Evolutionary conservation across 2,113 vertebrate species (phyloP), one percentile per base, ranked within the genome.

Genomic region (Setophaga kirtlandii): DNA sequence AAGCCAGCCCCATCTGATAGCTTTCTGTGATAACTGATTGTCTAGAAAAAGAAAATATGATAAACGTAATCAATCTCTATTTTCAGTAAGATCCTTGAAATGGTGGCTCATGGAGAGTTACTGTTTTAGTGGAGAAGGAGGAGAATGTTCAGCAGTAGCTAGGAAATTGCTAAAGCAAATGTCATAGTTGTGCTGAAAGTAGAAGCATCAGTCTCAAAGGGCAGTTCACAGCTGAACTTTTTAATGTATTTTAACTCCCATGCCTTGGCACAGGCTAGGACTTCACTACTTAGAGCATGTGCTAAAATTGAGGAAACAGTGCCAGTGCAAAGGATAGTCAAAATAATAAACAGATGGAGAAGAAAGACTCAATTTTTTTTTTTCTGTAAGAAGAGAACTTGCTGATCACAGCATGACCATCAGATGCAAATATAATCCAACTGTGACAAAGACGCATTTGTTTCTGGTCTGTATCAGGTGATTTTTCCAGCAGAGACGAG

Each of bases 361-460:
- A 75, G 69, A 93, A 81, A 84, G 21, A 56, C 56, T 91, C 9
- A 22, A 15, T 6, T 0, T 15, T 50, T 95, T 95, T 67, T 90
- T 67, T 94, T 69, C 12, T 0, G 0, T 59, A 44, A 68, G 12
- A 56, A 47, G 84, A 79, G 65, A 89, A 68, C 31, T 91, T 73
- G 65, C 81, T 91, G 65, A 64, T 95, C 76, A 69, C 91, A 91
- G 89, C 80, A 39, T 49, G 87, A 81, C 76, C 23, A 41, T 96
- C 50, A 69, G 37, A 77, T 91, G 83, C 3, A 35, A 89, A 74
- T 81, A 77, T 65, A 81, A 91, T 92, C 87, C 89, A 77, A 58
- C 94, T 96, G 89, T 90, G 93, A 83, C 63, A 83, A 92, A 96
- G 86, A 53, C 55, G 56, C 23, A 58, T 92, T 92, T 90, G 55